phyloP scores from a whole-genome alignment of 2,113 vertebrate species.

The Esox niger region DNA sequence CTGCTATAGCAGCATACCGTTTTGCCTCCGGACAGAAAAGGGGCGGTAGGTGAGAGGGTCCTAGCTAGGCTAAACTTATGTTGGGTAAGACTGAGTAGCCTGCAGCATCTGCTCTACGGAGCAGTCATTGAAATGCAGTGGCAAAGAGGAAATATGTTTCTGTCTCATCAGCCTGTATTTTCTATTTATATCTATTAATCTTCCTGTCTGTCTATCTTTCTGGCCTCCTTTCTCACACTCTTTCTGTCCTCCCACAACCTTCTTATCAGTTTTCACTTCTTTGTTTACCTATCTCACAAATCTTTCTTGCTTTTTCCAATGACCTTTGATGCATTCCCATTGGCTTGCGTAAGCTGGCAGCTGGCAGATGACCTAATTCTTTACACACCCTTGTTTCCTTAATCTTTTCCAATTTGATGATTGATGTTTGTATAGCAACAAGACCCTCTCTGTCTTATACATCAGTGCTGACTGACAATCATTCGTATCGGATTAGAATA shows the following conservation, averaged over 20 bases:
- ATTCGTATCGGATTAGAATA: no score
- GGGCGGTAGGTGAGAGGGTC: conserved; percentile 15
- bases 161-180: conserved; percentile 37
- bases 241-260: conserved; percentile 6
- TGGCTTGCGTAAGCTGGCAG: conserved; percentile 28
- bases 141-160: conserved; percentile 33
- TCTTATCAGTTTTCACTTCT: conserved; percentile 22
- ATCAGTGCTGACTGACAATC: no score
- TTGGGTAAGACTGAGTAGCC: neutral
- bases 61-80: conserved; percentile 17
- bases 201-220: neutral
- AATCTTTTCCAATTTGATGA: neutral
- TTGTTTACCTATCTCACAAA: conserved; percentile 52
- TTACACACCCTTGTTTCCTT: neutral
- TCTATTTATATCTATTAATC: neutral
- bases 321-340: conserved; percentile 44
- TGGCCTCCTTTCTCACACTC: neutral
- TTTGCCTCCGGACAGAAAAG: conserved; percentile 1
- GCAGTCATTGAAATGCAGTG: conserved; percentile 22
- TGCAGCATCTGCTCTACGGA: conserved; percentile 29
- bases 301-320: conserved; percentile 15
- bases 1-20: neutral
- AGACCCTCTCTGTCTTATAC: no score
- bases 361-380: neutral
- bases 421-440: conserved; percentile 13